Percentiles rank a stretch among this genome's conserved stretches.
Evolutionary conservation across 2,888 invertebrate species (phyloP).

Genomic region (Atherix ibis): DNA sequence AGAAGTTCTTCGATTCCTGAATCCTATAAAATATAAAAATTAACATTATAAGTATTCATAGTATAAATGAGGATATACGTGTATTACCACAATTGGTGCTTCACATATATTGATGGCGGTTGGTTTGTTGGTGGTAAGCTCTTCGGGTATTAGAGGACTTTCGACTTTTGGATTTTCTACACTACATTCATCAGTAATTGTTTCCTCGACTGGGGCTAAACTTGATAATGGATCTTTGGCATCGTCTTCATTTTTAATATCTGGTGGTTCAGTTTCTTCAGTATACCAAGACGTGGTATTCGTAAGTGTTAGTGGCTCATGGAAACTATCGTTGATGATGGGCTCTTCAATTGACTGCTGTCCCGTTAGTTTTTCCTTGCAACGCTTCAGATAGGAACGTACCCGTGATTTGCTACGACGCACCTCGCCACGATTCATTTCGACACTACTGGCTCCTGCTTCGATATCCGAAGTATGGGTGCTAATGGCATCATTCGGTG

Average conservation of each 20-base stretch:
- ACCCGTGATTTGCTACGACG: conserved; percentile 31
- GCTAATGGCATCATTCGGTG: not conserved
- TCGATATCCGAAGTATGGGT: conserved; percentile 4
- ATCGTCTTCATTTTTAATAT: conserved; percentile 4
- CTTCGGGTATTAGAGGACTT: too few species aligned
- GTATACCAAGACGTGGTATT: conserved; percentile 14
- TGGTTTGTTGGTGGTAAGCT: too few species aligned
- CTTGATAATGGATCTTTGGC: not conserved
- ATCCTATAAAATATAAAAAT: conserved; percentile 14
- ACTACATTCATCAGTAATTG: too few species aligned
- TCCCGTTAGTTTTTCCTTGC: conserved; percentile 31
- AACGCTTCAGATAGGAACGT: conserved; percentile 30
- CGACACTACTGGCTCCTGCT: conserved; percentile 3
- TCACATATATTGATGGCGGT: too few species aligned
- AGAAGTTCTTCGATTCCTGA: conserved; percentile 31
- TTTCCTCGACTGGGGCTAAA: not conserved
- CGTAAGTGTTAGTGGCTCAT: conserved; percentile 7
- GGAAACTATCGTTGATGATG: not conserved
- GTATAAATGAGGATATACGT: not conserved
- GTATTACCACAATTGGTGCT: too few species aligned
- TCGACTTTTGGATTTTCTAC: too few species aligned
- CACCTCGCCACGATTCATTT: conserved; percentile 12
- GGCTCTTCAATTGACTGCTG: conserved; percentile 12
- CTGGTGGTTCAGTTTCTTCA: conserved; percentile 10
- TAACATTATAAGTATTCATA: not conserved